These are phyloP conservation scores for Xanthorhoe spadicearia DNA, from an alignment of 2,888 invertebrate genomes.

Conservation along the genomic window DNA sequence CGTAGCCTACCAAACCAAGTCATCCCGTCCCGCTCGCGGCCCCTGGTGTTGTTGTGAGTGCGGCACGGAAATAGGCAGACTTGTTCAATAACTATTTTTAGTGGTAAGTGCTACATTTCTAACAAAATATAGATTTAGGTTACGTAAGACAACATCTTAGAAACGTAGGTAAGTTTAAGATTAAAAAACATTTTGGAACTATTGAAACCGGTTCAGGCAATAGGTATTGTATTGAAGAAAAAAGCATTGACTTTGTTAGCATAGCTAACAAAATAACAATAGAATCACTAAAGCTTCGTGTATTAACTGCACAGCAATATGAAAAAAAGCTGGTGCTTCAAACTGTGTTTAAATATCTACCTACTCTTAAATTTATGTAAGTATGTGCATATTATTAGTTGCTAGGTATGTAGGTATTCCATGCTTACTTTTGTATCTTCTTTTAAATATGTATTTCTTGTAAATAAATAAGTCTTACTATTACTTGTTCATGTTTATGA, in stretches of 20 bases:
- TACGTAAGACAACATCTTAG: neutral
- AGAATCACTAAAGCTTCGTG: neutral
- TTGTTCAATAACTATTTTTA: neutral
- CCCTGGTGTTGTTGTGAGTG: neutral
- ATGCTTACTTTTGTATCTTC: too few species aligned
- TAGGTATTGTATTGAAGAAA: neutral
- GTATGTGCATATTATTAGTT: too few species aligned
- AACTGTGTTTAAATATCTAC: too few species aligned
- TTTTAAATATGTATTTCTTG: too few species aligned
- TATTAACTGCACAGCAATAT: too few species aligned
- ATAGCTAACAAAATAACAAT: neutral
- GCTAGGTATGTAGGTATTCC: too few species aligned
- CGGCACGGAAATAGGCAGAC: conserved; percentile 4
- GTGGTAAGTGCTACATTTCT: neutral
- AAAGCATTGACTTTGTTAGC: neutral
- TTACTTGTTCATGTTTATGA: too few species aligned
- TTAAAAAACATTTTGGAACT: neutral
- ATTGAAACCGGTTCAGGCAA: too few species aligned
- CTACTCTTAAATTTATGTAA: too few species aligned
- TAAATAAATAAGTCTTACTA: too few species aligned
- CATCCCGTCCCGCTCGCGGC: neutral
- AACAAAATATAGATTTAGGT: neutral
- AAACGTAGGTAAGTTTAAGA: neutral
- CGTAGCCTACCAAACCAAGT: neutral
- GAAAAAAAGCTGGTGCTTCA: too few species aligned